phyloP scores from a whole-genome alignment of 2,113 vertebrate genomes.

The Catharus bicknelli region DNA sequence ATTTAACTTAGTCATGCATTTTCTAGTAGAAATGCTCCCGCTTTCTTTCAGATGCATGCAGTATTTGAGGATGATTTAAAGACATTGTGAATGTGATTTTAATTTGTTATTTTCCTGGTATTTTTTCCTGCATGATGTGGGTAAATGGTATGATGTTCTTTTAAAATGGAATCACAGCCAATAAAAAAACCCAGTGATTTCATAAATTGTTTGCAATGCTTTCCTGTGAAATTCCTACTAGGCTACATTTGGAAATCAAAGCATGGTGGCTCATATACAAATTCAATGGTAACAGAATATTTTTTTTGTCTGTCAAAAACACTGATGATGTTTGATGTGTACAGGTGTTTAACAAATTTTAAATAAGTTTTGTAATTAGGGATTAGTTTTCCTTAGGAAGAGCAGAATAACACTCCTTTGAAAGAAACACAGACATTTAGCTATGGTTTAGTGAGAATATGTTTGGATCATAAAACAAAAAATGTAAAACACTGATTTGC shows the following conservation, averaged over 20 bases:
- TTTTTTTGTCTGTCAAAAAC: background rate
- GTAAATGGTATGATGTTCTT: conserved; percentile 83
- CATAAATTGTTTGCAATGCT: conserved; percentile 73
- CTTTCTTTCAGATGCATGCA: conserved; percentile 81
- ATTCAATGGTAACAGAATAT: background rate
- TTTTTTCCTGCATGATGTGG: conserved; percentile 88
- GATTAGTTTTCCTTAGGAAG: background rate
- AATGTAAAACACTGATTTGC: background rate
- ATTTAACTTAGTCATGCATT: conserved; percentile 74
- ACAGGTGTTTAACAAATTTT: background rate
- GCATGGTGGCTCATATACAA: background rate
- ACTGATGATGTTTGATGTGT: background rate
- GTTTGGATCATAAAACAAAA: background rate
- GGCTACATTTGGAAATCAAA: background rate
- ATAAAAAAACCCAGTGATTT: conserved; percentile 88
- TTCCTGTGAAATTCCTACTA: conserved; percentile 24
- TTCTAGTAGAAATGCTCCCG: conserved; percentile 68
- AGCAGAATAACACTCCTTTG: background rate
- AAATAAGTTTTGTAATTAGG: background rate
- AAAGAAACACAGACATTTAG: background rate
- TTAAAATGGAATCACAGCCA: conserved; percentile 90
- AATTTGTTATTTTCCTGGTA: conserved; percentile 82
- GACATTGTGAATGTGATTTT: conserved; percentile 77
- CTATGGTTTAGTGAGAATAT: background rate
- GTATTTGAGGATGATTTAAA: conserved; percentile 73